Percentiles rank a stretch among this genome's conserved stretches.
Evolutionary conservation across 2,888 invertebrate genomes (phyloP).

Genomic region (Andrena fulva): DNA sequence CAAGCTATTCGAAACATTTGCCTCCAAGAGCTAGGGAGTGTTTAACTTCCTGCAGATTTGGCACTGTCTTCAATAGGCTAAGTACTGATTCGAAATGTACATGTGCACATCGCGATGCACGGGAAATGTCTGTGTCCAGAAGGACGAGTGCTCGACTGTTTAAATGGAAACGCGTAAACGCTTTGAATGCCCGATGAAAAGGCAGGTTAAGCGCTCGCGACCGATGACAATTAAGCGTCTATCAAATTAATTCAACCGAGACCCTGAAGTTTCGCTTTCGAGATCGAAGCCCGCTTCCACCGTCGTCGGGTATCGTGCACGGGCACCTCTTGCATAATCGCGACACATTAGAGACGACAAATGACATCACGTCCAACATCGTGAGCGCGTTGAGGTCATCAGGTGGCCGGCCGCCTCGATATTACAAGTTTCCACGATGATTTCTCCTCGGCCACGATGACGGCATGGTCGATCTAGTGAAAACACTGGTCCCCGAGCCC

Average conservation of each 20-base stretch:
- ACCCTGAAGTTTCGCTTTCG: constrained; percentile 39
- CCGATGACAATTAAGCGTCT: constrained; percentile 27
- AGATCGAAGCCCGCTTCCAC: constrained; percentile 23
- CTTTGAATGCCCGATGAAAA: constrained; percentile 8
- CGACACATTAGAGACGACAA: constrained; percentile 66
- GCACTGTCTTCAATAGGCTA: background rate
- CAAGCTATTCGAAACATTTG: background rate
- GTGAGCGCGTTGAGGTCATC: constrained; percentile 71
- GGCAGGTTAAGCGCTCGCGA: background rate
- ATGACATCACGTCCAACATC: constrained; percentile 75
- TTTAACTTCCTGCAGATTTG: background rate
- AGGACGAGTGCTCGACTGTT: background rate
- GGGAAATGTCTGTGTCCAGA: background rate
- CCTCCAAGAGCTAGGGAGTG: background rate
- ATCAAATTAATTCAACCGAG: constrained; percentile 38
- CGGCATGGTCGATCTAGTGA: constrained; percentile 47
- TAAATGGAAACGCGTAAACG: constrained; percentile 3
- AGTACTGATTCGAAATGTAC: background rate
- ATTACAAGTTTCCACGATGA: constrained; percentile 64
- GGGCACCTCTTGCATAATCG: constrained; percentile 72
- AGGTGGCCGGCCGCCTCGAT: constrained; percentile 61
- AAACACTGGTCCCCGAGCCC: constrained; percentile 47
- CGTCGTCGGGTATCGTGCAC: constrained; percentile 33
- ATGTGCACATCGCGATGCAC: background rate
- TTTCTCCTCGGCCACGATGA: constrained; percentile 56